A percentile compares a stretch with the other conserved stretches of the same genome.
phyloP scores from a whole-genome alignment of 2,888 invertebrate genomes.

The Flabesymbios commensalis region DNA sequence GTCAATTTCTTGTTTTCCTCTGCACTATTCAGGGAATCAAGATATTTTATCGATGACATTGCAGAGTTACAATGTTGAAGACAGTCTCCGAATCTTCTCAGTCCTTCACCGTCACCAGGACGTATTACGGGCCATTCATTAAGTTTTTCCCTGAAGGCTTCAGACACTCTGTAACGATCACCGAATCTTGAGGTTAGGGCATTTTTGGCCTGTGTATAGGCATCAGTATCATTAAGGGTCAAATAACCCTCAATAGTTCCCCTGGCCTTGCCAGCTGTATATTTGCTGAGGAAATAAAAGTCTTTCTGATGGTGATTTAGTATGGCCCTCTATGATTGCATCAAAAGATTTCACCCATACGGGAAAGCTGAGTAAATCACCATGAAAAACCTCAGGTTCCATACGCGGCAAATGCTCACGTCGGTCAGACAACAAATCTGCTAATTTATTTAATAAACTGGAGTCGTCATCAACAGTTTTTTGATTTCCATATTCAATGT shows the following conservation, averaged over 20 bases:
- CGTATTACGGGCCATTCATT: not conserved
- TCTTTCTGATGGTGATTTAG: not conserved
- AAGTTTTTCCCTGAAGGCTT: not conserved
- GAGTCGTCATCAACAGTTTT: no score
- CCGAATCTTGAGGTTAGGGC: not conserved
- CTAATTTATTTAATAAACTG: no score
- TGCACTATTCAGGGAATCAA: not conserved
- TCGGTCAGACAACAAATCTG: no score
- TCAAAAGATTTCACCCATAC: not conserved
- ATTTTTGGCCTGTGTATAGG: not conserved
- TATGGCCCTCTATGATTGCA: not conserved
- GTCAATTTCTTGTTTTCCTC: not conserved
- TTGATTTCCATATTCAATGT: no score
- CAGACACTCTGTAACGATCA: not conserved
- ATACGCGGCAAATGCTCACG: no score
- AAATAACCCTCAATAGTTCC: not conserved
- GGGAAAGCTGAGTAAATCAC: no score
- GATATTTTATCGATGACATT: not conserved
- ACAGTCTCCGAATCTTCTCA: not conserved
- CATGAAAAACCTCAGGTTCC: no score
- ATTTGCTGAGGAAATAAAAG: not conserved
- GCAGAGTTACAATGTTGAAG: not conserved
- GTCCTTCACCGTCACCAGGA: not conserved
- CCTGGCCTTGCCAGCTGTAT: not conserved
- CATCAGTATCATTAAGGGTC: not conserved